phyloP scores from a whole-genome alignment of 1,140 invertebrate species.

The Tetranychus cinnabarinus region DNA sequence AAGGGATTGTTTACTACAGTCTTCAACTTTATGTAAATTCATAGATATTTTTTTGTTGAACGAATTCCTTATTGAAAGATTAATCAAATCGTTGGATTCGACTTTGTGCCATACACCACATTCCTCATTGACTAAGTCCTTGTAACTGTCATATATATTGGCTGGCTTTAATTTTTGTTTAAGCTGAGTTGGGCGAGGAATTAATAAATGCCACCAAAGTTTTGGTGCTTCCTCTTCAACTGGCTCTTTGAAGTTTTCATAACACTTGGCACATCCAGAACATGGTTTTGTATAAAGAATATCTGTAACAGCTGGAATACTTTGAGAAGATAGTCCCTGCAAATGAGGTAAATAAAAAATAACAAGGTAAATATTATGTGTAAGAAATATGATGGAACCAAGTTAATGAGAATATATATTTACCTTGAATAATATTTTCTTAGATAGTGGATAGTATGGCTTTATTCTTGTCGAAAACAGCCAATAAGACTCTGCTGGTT shows the following conservation, averaged over 20 bases:
- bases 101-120: slow-evolving; percentile 3
- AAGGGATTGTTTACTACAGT: too few species aligned
- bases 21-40: background rate
- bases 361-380: too few species aligned
- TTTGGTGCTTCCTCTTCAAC: background rate
- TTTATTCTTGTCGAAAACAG: background rate
- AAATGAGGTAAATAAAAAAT: too few species aligned
- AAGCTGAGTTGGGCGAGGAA: background rate
- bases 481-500: background rate
- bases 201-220: slow-evolving; percentile 7
- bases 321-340: too few species aligned
- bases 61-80: background rate
- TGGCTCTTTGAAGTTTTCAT: background rate
- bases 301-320: slow-evolving; percentile 23
- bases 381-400: too few species aligned
- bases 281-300: slow-evolving; percentile 53
- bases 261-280: slow-evolving; percentile 51
- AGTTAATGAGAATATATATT: too few species aligned
- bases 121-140: slow-evolving; percentile 3
- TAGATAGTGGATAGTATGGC: background rate
- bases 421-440: background rate
- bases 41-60: background rate
- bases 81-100: background rate
- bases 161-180: background rate
- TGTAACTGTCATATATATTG: background rate